These are phyloP conservation scores for Drosophila falleni DNA, from an alignment of 2,888 invertebrate genomes.

Conservation along the genomic window DNA sequence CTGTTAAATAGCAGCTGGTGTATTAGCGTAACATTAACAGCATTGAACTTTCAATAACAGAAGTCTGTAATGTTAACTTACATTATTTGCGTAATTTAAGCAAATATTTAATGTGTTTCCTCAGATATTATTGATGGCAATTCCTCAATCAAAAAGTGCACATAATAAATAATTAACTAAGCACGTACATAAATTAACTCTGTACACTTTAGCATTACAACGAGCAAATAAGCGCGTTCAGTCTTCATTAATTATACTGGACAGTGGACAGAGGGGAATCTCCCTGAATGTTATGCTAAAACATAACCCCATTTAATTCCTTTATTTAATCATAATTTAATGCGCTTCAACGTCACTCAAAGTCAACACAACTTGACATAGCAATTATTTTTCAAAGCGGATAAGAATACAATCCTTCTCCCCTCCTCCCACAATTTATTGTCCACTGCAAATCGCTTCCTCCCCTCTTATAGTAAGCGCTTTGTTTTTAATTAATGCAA, in stretches of 20 bases:
- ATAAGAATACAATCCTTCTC: conserved; percentile 24
- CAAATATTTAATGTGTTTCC: background rate
- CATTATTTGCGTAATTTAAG: background rate
- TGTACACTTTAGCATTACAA: conserved; percentile 1
- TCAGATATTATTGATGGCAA: background rate
- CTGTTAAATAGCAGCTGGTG: background rate
- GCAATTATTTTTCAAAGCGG: conserved; percentile 54
- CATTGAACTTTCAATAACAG: background rate
- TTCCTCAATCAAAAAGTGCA: background rate
- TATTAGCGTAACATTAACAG: background rate
- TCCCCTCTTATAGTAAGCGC: conserved; percentile 13
- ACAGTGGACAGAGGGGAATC: background rate
- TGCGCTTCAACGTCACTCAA: conserved; percentile 72
- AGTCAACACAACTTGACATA: conserved; percentile 63
- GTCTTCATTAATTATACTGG: conserved; percentile 58
- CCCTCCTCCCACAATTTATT: background rate
- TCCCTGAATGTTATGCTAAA: conserved; percentile 34
- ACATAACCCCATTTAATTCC: conserved; percentile 67
- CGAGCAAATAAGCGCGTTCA: conserved; percentile 23
- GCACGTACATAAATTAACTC: conserved; percentile 13
- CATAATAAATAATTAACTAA: background rate
- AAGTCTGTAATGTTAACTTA: background rate
- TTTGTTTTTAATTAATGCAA: conserved; percentile 62
- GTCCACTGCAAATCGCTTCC: background rate
- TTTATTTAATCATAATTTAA: conserved; percentile 71